Evolutionary conservation across 2,888 invertebrate species (phyloP).

Genomic region (Dorcus hopei): DNA sequence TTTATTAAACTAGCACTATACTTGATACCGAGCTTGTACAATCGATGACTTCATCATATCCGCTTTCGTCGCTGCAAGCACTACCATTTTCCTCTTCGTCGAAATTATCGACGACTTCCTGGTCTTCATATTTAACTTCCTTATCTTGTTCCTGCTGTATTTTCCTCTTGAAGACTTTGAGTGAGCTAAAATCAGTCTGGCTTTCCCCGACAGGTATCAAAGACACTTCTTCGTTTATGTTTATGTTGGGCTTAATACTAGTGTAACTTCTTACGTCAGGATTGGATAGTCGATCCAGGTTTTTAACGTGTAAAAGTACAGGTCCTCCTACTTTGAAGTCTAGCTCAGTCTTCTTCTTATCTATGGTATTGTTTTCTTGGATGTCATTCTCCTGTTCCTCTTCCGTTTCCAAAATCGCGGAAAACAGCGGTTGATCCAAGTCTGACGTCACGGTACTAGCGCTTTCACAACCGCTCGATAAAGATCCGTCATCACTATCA

Average conservation of each 20-base stretch:
- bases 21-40: constrained; percentile 43
- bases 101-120: constrained; percentile 46
- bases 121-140: constrained; percentile 48
- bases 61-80: constrained; percentile 87
- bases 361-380: constrained; percentile 21
- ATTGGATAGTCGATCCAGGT: constrained; percentile 37
- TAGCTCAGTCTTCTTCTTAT: constrained; percentile 40
- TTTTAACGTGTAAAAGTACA: constrained; percentile 41
- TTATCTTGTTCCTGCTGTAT: constrained; percentile 27
- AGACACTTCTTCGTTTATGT: constrained; percentile 46
- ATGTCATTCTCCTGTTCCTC: constrained; percentile 30
- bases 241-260: constrained; percentile 32
- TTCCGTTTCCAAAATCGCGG: constrained; percentile 25
- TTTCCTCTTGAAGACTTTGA: constrained; percentile 48
- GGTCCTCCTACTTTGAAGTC: constrained; percentile 49
- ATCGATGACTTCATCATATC: constrained; percentile 78
- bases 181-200: constrained; percentile 45
- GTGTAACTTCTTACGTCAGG: constrained; percentile 40
- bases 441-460: constrained; percentile 69
- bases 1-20: constrained; percentile 42
- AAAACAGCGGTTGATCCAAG: constrained; percentile 43
- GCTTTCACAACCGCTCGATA: constrained; percentile 79
- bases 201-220: constrained; percentile 48
- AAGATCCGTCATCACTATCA: constrained; percentile 71
- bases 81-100: constrained; percentile 60